Conservation (phyloP, 2,113 vertebrate genomes). For the Albula glossodonta region DNA sequence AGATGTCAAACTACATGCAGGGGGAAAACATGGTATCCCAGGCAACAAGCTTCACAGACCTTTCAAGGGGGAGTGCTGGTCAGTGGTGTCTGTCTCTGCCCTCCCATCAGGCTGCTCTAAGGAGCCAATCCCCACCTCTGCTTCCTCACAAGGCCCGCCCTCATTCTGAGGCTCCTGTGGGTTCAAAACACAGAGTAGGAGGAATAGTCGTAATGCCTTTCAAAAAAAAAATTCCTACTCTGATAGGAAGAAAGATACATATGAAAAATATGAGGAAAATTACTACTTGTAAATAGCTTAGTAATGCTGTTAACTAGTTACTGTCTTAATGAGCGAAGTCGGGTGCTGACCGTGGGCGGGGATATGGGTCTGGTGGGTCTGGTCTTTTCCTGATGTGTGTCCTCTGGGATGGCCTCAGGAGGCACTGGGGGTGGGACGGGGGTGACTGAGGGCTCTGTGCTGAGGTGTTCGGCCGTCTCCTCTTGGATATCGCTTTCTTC, state of each 20-base stretch:
- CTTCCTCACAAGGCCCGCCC: slow-evolving; percentile 33
- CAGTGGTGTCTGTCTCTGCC: slow-evolving; percentile 18
- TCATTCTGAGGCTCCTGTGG: slow-evolving; percentile 55
- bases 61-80: slow-evolving; percentile 25
- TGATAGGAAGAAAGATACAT: too few relatives aligned
- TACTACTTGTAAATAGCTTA: too few relatives aligned
- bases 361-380: slow-evolving; percentile 55
- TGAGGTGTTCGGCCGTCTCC: not conserved
- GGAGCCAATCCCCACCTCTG: slow-evolving; percentile 12
- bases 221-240: not conserved
- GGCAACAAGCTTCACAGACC: slow-evolving; percentile 40
- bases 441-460: not conserved
- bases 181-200: not conserved
- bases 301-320: too few relatives aligned
- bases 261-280: too few relatives aligned
- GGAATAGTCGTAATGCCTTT: not conserved
- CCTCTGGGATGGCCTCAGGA: not conserved
- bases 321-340: not conserved
- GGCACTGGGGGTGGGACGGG: slow-evolving; percentile 9
- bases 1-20: slow-evolving; percentile 39
- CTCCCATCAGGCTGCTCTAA: slow-evolving; percentile 28
- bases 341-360: slow-evolving; percentile 55
- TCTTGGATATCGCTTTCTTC: not conserved
- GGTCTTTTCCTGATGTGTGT: not conserved
- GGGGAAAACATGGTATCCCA: not conserved